phyloP scores from a whole-genome alignment of 2,797 vertebrate species.

The Ptychadena robeensis region DNA sequence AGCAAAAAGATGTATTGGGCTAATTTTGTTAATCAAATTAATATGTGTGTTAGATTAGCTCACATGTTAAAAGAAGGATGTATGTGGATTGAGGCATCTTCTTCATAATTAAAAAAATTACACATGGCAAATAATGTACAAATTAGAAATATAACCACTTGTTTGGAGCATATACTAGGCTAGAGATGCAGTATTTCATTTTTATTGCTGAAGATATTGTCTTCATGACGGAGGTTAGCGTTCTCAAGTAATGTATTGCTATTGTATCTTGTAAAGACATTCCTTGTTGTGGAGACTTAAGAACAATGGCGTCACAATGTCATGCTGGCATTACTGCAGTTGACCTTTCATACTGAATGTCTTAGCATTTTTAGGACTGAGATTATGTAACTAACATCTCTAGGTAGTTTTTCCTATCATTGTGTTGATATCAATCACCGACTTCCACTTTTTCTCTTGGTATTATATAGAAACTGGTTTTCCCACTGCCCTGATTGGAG shows the following conservation, averaged over 20 bases:
- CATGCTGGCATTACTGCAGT: slow-evolving; percentile 78
- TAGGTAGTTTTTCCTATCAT: slow-evolving; percentile 86
- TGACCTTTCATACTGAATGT: slow-evolving; percentile 81
- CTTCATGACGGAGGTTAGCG: not conserved
- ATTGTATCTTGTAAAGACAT: slow-evolving; percentile 73
- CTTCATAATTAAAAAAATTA: too few relatives aligned
- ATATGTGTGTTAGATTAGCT: too few relatives aligned
- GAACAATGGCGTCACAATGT: slow-evolving; percentile 78
- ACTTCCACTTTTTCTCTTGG: slow-evolving; percentile 85
- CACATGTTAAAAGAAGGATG: too few relatives aligned
- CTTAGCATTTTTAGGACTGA: slow-evolving; percentile 82
- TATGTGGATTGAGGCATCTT: too few relatives aligned
- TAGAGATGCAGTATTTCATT: not conserved
- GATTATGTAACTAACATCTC: slow-evolving; percentile 82
- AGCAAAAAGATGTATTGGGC: too few relatives aligned
- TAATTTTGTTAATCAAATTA: too few relatives aligned
- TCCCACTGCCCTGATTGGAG: slow-evolving; percentile 81
- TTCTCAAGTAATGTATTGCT: slow-evolving; percentile 69
- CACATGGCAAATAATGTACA: too few relatives aligned
- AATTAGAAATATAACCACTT: too few relatives aligned
- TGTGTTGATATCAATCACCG: slow-evolving; percentile 85
- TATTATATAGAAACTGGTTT: slow-evolving; percentile 82
- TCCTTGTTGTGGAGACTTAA: slow-evolving; percentile 75
- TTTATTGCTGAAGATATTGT: not conserved
- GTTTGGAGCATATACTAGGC: too few relatives aligned